phyloP scores from a whole-genome alignment of 2,797 vertebrate species.

The Gymnoscopelus braueri region DNA sequence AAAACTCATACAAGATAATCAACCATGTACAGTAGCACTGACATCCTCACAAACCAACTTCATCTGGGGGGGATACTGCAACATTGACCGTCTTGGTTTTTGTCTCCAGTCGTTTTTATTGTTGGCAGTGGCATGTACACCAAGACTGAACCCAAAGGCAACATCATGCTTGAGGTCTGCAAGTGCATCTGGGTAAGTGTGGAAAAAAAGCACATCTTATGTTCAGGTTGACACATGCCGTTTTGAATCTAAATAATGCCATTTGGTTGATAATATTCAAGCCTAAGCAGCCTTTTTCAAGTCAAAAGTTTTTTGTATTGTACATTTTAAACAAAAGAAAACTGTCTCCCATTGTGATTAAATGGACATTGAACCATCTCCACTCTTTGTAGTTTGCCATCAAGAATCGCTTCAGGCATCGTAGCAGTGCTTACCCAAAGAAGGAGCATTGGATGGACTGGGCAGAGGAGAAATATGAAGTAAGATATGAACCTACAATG shows the following conservation, averaged over 20 bases:
- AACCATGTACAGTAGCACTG: no score
- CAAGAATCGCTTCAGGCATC: slow-evolving; percentile 87
- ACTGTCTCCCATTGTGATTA: not conserved
- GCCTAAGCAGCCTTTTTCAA: no score
- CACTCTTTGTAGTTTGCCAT: slow-evolving; percentile 84
- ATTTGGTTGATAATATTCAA: no score
- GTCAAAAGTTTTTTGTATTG: no score
- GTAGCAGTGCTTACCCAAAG: slow-evolving; percentile 78
- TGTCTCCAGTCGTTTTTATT: slow-evolving; percentile 89
- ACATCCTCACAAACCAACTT: no score
- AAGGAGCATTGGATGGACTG: slow-evolving; percentile 96
- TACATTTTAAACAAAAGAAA: no score
- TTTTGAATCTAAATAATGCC: not conserved
- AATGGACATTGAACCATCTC: not conserved
- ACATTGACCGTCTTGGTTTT: not conserved
- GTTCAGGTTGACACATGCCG: no score
- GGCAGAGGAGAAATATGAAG: slow-evolving; percentile 89
- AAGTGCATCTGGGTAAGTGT: slow-evolving; percentile 87
- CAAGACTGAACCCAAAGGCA: slow-evolving; percentile 88
- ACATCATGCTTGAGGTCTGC: slow-evolving; percentile 86
- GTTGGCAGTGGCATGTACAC: slow-evolving; percentile 88
- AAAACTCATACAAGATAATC: not conserved
- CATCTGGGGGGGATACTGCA: no score
- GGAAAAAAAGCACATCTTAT: no score
- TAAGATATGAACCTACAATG: not conserved